Percentiles rank a stretch among this genome's conserved stretches.
Conservation (phyloP, 2,888 invertebrate species). For the Auanema sp. region DNA sequence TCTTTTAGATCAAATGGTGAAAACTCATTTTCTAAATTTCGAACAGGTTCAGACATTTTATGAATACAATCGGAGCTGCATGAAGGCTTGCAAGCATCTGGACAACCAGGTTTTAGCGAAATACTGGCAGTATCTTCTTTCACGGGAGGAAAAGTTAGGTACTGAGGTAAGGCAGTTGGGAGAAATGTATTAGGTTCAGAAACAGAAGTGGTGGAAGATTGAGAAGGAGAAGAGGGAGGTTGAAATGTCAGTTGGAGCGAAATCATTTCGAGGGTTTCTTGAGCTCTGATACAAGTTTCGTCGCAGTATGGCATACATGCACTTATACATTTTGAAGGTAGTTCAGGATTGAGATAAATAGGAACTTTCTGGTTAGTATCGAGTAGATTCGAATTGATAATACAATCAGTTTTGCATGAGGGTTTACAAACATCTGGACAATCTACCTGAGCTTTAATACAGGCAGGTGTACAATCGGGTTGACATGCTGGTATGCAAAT, state of each 20-base stretch:
- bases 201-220: not conserved
- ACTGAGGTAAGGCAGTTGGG: not conserved
- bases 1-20: not conserved
- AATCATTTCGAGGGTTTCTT: not conserved
- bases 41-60: slow-evolving; percentile 10
- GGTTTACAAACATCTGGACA: not conserved
- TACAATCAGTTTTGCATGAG: too few relatives aligned
- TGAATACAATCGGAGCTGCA: slow-evolving; percentile 14
- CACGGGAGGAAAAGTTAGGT: not conserved
- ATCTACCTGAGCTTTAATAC: slow-evolving; percentile 14
- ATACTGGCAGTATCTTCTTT: not conserved
- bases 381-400: too few relatives aligned
- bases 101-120: slow-evolving; percentile 1
- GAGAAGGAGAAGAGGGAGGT: slow-evolving; percentile 1
- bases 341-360: too few relatives aligned
- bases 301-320: slow-evolving; percentile 33
- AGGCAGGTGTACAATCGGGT: slow-evolving; percentile 23
- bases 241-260: not conserved
- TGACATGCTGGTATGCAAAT: slow-evolving; percentile 26
- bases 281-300: slow-evolving; percentile 6
- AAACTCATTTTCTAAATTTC: slow-evolving; percentile 8
- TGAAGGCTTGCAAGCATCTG: slow-evolving; percentile 10
- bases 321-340: slow-evolving; percentile 16
- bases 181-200: not conserved
- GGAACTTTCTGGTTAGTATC: too few relatives aligned